Percentiles rank a stretch among this genome's conserved stretches.
Conservation (phyloP, 2,888 invertebrate species). For the Xylophagus ater region DNA sequence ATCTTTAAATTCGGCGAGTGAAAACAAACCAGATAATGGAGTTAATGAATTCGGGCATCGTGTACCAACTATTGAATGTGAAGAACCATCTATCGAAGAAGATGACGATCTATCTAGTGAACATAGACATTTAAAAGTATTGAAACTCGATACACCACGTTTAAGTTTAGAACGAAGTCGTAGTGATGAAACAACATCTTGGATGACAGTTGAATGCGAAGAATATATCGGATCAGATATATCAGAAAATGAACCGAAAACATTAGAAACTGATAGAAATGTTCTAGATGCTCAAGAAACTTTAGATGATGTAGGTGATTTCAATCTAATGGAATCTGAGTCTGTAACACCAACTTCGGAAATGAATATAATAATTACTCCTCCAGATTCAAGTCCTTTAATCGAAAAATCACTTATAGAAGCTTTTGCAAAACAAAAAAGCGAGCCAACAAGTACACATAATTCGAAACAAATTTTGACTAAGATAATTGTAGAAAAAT, state of each 20-base stretch:
- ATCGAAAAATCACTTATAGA: constrained; percentile 40
- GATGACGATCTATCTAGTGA: constrained; percentile 28
- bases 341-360: constrained; percentile 34
- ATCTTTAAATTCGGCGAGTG: constrained; percentile 55
- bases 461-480: too few relatives aligned
- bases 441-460: too few relatives aligned
- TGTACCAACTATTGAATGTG: constrained; percentile 39
- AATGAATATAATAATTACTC: constrained; percentile 46
- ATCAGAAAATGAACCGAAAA: constrained; percentile 43
- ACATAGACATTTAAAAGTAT: constrained; percentile 33
- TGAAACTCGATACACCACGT: constrained; percentile 27
- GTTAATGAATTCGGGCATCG: constrained; percentile 37
- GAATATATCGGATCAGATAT: constrained; percentile 53
- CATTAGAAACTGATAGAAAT: constrained; percentile 34
- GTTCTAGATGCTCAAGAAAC: constrained; percentile 46
- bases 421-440: constrained; percentile 22
- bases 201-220: constrained; percentile 56
- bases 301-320: constrained; percentile 48
- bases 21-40: constrained; percentile 40
- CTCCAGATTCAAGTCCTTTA: constrained; percentile 50
- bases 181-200: constrained; percentile 59
- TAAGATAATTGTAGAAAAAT: constrained; percentile 61
- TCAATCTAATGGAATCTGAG: constrained; percentile 41
- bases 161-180: constrained; percentile 42
- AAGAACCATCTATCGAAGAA: constrained; percentile 38